Percentiles rank a stretch among this genome's conserved stretches.
Conservation (phyloP, 2,888 invertebrate genomes). For the Ligdia adustata region DNA sequence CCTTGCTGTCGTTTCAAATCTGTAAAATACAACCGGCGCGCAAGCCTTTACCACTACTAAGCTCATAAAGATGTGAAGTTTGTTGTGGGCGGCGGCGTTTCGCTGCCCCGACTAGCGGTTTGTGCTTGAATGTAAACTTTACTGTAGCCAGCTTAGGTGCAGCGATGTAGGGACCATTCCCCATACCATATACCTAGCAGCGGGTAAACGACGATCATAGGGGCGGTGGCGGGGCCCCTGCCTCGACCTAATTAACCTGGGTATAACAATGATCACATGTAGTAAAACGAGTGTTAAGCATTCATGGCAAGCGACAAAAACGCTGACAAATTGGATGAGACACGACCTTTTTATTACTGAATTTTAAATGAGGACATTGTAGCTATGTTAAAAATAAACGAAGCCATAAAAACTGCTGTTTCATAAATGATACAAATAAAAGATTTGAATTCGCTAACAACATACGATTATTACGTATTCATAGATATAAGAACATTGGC, state of each 20-base stretch:
- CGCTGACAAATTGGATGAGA: conserved; percentile 39
- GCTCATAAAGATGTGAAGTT: conserved; percentile 35
- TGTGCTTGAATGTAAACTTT: conserved; percentile 31
- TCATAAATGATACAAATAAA: conserved; percentile 14
- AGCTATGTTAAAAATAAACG: conserved; percentile 24
- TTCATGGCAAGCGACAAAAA: conserved; percentile 38
- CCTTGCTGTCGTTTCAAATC: conserved; percentile 27
- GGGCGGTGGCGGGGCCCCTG: conserved; percentile 21
- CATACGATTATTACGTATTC: conserved; percentile 23
- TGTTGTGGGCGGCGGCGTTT: conserved; percentile 28
- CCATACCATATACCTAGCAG: conserved; percentile 26
- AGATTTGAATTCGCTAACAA: conserved; percentile 18
- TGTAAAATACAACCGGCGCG: conserved; percentile 34
- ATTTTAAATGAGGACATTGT: conserved; percentile 25
- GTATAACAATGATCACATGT: conserved; percentile 31
- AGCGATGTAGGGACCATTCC: conserved; percentile 31
- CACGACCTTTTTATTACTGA: conserved; percentile 27
- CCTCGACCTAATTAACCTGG: conserved; percentile 40
- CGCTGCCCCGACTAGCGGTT: conserved; percentile 17
- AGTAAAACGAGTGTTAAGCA: conserved; percentile 37
- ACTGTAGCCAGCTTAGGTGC: conserved; percentile 26
- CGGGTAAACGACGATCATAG: conserved; percentile 32
- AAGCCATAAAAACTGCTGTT: conserved; percentile 15
- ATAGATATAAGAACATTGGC: conserved; percentile 33
- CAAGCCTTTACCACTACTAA: conserved; percentile 29